A percentile compares a stretch with the other conserved stretches of the same genome.
phyloP scores from a whole-genome alignment of 2,888 invertebrate species.

The Lithophane ornitopus region DNA sequence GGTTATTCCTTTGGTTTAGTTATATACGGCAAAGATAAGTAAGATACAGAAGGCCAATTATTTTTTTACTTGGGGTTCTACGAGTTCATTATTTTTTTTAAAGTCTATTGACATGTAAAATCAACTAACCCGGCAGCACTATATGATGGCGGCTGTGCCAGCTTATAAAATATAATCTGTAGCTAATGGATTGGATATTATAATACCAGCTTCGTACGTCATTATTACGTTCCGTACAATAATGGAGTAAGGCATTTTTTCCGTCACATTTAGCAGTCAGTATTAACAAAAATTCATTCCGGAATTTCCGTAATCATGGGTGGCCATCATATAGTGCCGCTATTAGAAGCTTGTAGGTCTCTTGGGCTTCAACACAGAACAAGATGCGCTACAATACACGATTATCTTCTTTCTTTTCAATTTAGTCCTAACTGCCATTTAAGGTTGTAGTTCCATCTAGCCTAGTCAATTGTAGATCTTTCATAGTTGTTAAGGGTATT shows the following conservation, averaged over 20 bases:
- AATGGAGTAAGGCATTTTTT: not conserved
- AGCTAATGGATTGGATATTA: not conserved
- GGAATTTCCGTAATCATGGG: too few species aligned
- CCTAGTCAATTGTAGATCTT: too few species aligned
- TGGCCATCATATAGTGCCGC: not conserved
- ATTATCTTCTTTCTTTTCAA: too few species aligned
- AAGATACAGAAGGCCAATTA: slow-evolving; percentile 20
- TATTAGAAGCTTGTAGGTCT: not conserved
- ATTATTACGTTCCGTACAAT: not conserved
- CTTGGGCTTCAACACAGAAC: too few species aligned
- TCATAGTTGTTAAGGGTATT: too few species aligned
- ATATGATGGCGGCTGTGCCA: not conserved
- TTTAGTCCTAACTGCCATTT: not conserved
- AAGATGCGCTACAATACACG: not conserved
- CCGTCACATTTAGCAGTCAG: too few species aligned
- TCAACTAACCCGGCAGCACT: not conserved
- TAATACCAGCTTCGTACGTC: not conserved
- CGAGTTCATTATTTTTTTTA: not conserved
- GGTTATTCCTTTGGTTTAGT: slow-evolving; percentile 46
- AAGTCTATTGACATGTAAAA: not conserved
- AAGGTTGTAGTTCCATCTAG: not conserved
- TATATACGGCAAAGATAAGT: slow-evolving; percentile 43
- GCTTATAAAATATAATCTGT: not conserved
- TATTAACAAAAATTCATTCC: too few species aligned
- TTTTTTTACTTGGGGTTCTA: not conserved